phyloP scores from a whole-genome alignment of 2,888 invertebrate genomes.

The Chesias legatella region DNA sequence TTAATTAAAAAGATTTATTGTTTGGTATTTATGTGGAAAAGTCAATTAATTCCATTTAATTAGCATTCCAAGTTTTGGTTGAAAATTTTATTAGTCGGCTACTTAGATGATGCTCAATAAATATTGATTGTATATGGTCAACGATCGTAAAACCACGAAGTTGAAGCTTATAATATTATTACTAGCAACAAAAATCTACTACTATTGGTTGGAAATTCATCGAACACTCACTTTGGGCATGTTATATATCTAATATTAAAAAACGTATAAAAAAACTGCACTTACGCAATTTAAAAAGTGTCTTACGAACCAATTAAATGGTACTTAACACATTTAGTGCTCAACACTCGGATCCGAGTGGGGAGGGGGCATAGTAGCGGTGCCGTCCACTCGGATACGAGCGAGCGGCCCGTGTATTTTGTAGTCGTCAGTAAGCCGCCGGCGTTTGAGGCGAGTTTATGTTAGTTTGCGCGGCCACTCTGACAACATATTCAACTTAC shows the following conservation, averaged over 20 bases:
- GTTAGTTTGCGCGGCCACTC: too few relatives aligned
- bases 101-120: conserved; percentile 38
- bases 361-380: too few relatives aligned
- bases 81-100: conserved; percentile 34
- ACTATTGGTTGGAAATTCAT: conserved; percentile 16
- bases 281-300: too few relatives aligned
- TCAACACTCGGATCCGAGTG: too few relatives aligned
- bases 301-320: too few relatives aligned
- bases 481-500: too few relatives aligned
- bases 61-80: conserved; percentile 28
- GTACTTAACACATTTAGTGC: too few relatives aligned
- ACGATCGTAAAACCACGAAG: conserved; percentile 39
- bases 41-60: conserved; percentile 35
- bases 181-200: conserved; percentile 7
- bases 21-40: conserved; percentile 24
- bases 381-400: too few relatives aligned
- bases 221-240: background rate
- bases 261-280: background rate
- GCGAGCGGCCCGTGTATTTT: too few relatives aligned
- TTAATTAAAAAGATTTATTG: conserved; percentile 33
- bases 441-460: too few relatives aligned
- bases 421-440: too few relatives aligned
- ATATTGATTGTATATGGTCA: conserved; percentile 39
- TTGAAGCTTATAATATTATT: conserved; percentile 20
- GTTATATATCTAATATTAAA: background rate